Base-by-base conservation (phyloP, 2,797 vertebrate genomes). In the Megaceryle alcyon region DNA sequence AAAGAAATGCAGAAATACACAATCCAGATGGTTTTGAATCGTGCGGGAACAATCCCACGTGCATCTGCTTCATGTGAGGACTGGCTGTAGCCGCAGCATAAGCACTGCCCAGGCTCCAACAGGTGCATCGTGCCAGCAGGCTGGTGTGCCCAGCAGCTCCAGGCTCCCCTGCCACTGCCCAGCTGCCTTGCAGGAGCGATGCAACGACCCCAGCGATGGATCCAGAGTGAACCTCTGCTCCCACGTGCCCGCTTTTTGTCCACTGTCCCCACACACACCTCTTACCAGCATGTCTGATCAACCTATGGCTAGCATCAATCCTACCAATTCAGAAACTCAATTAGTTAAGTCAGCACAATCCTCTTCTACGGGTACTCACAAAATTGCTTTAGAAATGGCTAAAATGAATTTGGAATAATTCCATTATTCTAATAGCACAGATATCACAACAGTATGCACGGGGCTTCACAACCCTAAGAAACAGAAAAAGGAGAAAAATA, bases 1-100 rank as follows among this genome's bases (percentile, higher is more conserved):
- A 75, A 59, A 35, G 29, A 94, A 96, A 97, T 48, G 82, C 76
- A 83, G 69, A 53, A 90, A 79, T 31, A 49, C 10, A 17, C 1
- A 2, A 41, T 33, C 12, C 56, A 57, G 41, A 69, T 0, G 2
- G 4, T 64, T 83, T 77, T 61, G 29, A 41, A 26, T 72, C 57
- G 41, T 93, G 66, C 54, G 73, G 65, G 69, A 91, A 70, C 64
- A 56, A 89, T 53, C 94, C 51, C 33, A 66, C 33, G 17, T 7
- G 26, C 18, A 82, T 23, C 41, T 53, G 39, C 77, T 79, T 85
- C 61, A 63, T 1, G 12, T 54, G 54, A 90, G 79, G 28, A 43
- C 15, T 3, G 2, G 51, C 6, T 44, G 35, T 25, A 35, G 31
- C 64, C 11, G 1, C 48, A 76, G 68, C 63, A 39, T 29, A 61